These are phyloP conservation scores for Nothocercus nigrocapillus DNA, from an alignment of 2,113 vertebrate species.

Conservation along the genomic window DNA sequence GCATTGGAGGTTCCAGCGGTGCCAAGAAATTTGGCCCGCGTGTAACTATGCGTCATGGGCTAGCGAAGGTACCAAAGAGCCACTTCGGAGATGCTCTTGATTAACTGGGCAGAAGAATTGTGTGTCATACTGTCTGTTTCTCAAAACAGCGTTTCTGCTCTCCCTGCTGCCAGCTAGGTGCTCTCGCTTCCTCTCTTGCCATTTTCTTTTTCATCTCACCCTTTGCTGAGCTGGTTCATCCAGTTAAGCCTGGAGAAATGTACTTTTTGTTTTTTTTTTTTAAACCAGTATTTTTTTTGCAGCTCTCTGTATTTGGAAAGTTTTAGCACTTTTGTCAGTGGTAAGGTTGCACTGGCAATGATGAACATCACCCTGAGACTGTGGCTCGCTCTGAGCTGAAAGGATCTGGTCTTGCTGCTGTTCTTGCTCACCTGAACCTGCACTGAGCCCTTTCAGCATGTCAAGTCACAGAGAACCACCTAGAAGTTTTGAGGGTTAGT, in stretches of 20 bases:
- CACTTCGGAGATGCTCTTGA: neutral
- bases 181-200: neutral
- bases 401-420: accelerated
- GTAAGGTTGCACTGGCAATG: accelerated
- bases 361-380: accelerated
- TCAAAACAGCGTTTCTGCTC: neutral
- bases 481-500: too few relatives aligned
- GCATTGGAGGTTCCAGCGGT: neutral
- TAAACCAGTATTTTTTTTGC: neutral
- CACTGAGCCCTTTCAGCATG: neutral
- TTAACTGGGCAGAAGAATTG: neutral
- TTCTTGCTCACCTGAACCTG: neutral
- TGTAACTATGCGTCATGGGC: neutral
- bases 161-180: neutral
- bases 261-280: neutral
- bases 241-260: neutral
- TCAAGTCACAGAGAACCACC: neutral
- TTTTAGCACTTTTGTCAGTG: neutral
- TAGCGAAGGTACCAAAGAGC: neutral
- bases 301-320: neutral
- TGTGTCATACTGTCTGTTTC: accelerated
- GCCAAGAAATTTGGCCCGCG: neutral
- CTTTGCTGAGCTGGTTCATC: neutral
- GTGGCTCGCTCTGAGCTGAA: neutral
- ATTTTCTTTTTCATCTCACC: neutral